These are phyloP conservation scores for Isotomurus palustris DNA, from an alignment of 2,888 invertebrate genomes.

Conservation along the genomic window DNA sequence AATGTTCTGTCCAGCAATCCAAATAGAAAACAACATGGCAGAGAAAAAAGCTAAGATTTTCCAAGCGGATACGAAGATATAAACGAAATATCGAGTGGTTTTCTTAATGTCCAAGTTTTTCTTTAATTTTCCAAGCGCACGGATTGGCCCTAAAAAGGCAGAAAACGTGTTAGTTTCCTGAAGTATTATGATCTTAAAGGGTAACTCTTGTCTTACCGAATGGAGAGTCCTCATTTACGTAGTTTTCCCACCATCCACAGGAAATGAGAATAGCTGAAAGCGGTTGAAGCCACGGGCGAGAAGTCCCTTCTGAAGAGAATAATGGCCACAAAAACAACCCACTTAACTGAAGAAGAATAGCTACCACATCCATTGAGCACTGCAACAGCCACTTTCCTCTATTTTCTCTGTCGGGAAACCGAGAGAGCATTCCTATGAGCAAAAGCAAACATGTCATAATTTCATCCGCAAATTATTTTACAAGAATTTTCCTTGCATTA, in stretches of 20 bases:
- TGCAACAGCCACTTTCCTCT: slow-evolving; percentile 42
- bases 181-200: too few relatives aligned
- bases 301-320: slow-evolving; percentile 57
- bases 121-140: slow-evolving; percentile 67
- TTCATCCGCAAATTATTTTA: background rate
- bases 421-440: slow-evolving; percentile 66
- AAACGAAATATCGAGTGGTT: slow-evolving; percentile 78
- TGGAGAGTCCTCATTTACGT: slow-evolving; percentile 79
- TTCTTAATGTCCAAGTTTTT: slow-evolving; percentile 61
- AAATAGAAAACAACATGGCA: slow-evolving; percentile 66
- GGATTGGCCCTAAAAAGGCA: slow-evolving; percentile 25
- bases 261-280: slow-evolving; percentile 79
- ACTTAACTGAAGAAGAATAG: slow-evolving; percentile 82
- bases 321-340: slow-evolving; percentile 91
- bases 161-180: background rate
- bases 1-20: slow-evolving; percentile 70
- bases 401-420: slow-evolving; percentile 70
- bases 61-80: slow-evolving; percentile 86
- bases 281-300: slow-evolving; percentile 77
- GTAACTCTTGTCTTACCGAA: slow-evolving; percentile 57
- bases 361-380: slow-evolving; percentile 63
- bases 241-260: slow-evolving; percentile 98
- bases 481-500: slow-evolving; percentile 47
- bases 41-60: slow-evolving; percentile 78
- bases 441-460: too few relatives aligned